Base-by-base conservation (phyloP, 2,888 invertebrate genomes). In the Trachelus tabidus region DNA sequence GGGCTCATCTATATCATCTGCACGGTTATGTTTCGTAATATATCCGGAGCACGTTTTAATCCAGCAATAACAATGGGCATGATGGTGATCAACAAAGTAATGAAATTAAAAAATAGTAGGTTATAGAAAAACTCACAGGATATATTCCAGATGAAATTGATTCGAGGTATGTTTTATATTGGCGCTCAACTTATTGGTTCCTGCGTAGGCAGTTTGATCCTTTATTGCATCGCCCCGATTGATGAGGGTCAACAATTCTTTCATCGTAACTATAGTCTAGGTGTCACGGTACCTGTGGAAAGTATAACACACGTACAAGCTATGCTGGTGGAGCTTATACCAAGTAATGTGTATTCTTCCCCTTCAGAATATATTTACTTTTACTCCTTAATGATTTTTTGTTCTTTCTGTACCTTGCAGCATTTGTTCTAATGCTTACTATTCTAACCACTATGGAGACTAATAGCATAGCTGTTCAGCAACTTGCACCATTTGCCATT, bases 41-140 rank as follows among this genome's bases (percentile, higher is more conserved):
- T 75, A n/a, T 75, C 75, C 11, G 75, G 68, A 30, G 75, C 75
- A 56, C 75, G 34, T n/a, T 75, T 75, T 34, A 75, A 75, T 37
- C 75, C 75, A 56, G 75, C 56, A 33, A 56, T 75, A n/a, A 75
- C 75, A 31, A 68, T 68, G 68, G 75, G 75, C 40, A 11, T 56
- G n/a, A 75, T 75, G 75, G 34, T 75, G 56, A 75, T 75, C 33
- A 75, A 75, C 34, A 68, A 75, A 15, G 56, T 75, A 30, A 56
- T n/a, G 9, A 56, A 56, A 23, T 15, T 56, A 56, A 23, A 56
- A 56, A 56, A 9, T 56, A 23, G 9, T 56, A 56, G 56, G 56
- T 56, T 23, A 56, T 56, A 56, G 9, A 15, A 56, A 56, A 56
- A 23, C 56, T 56, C 56, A 56, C 56, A 23, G 1, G 2, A 23